A percentile compares a stretch with the other conserved stretches of the same genome.
Evolutionary conservation across 2,113 vertebrate genomes (phyloP).

Genomic region (Rhea pennata): DNA sequence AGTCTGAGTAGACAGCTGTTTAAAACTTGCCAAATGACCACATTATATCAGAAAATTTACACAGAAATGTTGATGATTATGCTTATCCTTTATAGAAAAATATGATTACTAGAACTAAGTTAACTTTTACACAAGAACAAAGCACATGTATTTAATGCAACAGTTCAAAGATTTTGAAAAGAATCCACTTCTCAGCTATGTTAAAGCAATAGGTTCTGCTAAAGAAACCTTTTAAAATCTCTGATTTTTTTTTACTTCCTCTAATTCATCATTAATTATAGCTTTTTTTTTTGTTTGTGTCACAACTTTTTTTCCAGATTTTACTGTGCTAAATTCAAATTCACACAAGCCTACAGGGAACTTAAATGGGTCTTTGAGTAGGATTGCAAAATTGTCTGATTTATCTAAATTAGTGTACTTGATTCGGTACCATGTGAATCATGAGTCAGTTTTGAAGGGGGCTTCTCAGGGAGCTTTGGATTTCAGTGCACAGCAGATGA

Average conservation of each 20-base stretch:
- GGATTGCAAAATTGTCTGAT: neutral
- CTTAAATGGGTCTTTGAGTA: neutral
- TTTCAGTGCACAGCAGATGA: neutral
- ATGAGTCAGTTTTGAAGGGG: neutral
- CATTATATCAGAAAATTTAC: neutral
- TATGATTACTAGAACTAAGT: neutral
- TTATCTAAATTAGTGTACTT: neutral
- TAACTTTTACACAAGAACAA: neutral
- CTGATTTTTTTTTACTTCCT: neutral
- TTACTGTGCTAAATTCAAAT: neutral
- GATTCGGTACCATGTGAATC: neutral
- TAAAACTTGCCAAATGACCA: neutral
- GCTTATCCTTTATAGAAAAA: neutral
- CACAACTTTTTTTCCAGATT: neutral
- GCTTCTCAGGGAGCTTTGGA: neutral
- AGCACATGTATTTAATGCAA: neutral
- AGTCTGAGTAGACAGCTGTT: neutral
- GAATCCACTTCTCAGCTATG: neutral
- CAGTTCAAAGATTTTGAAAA: neutral
- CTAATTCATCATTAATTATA: neutral
- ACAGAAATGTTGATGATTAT: neutral
- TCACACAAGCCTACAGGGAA: neutral
- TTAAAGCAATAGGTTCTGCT: neutral
- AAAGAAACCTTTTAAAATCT: neutral
- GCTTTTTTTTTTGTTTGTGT: neutral